Evolutionary conservation across 2,797 vertebrate species (phyloP).

Genomic region (Diceros bicornis): DNA sequence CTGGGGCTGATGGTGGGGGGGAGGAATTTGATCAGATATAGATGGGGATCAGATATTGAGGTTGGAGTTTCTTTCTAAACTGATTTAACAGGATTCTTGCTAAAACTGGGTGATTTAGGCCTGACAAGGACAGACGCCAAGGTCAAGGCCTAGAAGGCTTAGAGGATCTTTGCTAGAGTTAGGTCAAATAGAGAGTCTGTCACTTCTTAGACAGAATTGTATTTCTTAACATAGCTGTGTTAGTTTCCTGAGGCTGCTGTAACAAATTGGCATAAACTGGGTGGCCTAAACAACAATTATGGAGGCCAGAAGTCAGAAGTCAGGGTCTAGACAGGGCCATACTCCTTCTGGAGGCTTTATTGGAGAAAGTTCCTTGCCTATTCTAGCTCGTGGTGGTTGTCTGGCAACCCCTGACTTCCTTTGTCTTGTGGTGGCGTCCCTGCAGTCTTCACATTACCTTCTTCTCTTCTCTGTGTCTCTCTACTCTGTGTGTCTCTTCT

Average conservation of each 20-base stretch:
- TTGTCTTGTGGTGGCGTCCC: neutral
- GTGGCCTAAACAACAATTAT: neutral
- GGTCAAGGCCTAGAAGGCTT: neutral
- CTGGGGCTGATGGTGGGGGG: rapidly evolving
- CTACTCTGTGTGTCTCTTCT: rapidly evolving
- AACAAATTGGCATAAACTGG: neutral
- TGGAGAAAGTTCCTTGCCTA: neutral
- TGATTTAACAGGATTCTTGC: too few relatives aligned
- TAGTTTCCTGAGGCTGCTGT: neutral
- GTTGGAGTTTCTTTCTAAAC: neutral
- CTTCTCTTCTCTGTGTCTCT: too few relatives aligned
- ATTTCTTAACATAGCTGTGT: neutral
- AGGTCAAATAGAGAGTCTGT: neutral
- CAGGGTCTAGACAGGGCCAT: rapidly evolving
- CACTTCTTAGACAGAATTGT: neutral
- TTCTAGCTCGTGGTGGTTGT: too few relatives aligned
- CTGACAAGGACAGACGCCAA: neutral
- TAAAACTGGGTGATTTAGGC: neutral
- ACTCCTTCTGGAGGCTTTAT: rapidly evolving
- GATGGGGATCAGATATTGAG: neutral
- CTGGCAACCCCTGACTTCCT: rapidly evolving
- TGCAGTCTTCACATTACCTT: rapidly evolving
- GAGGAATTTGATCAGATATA: neutral
- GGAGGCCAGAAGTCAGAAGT: neutral
- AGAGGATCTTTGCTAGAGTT: neutral